Base-by-base conservation (phyloP, 2,888 invertebrate species). In the Microdon myrmicae region DNA sequence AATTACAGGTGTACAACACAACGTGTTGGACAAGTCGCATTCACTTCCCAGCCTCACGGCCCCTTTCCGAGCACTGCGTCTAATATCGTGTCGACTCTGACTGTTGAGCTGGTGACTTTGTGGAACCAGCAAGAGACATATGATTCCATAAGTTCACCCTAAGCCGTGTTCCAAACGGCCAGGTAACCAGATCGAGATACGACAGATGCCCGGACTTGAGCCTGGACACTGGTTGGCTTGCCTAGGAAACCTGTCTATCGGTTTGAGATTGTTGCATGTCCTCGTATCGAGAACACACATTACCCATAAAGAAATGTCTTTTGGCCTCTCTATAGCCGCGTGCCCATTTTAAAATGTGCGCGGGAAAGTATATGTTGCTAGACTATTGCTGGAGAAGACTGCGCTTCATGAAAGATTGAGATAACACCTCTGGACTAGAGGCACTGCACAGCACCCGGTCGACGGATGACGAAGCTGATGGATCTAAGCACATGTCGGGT, bases 1-100 rank as follows among this genome's bases (percentile, higher is more conserved):
- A 66, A 53, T 66, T 66, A 66, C 66, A 66, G 66, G 66, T 66
- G 66, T 66, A 59, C 53, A 58, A 58, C 66, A 66, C 35, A 58
- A 66, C 53, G 58, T 66, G 66, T 58, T 58, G 56, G 53, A 58
- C 58, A 59, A 54, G 23, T 53, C 58, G 58, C 49, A n/a, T n/a
- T n/a, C n/a, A n/a, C n/a, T n/a, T n/a, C n/a, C n/a, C n/a, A n/a
- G n/a, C n/a, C n/a, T n/a, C n/a, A n/a, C n/a, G n/a, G n/a, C n/a
- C n/a, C 54, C 47, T 51, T 51, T 56, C 47, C 51, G 56, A 26
- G 38, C 56, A 56, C 64, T 47, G 38, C 64, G 56, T 64, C 51
- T 56, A 56, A 64, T 64, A 41, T 43, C 14, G 28, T 26, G 19
- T 35, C 43, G 25, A 56, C 48, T n/a, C n/a, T 35, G 26, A 20